phyloP scores from a whole-genome alignment of 2,888 invertebrate species.

The Carterocephalus palaemon region DNA sequence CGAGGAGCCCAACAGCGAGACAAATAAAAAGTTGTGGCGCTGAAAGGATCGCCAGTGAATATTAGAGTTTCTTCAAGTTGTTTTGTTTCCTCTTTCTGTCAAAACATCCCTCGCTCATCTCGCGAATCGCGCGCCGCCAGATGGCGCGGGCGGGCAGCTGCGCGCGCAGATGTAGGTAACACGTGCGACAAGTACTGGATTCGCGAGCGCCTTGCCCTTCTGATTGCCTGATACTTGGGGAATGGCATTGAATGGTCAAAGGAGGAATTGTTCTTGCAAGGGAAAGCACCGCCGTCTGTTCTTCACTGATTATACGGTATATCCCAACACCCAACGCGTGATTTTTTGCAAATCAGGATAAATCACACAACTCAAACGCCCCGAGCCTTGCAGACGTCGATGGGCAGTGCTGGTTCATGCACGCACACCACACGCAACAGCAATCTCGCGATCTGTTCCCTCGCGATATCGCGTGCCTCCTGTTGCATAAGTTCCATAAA shows the following conservation, averaged over 20 bases:
- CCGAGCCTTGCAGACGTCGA: slow-evolving; percentile 12
- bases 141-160: slow-evolving; percentile 13
- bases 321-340: too few relatives aligned
- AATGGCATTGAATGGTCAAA: slow-evolving; percentile 11
- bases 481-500: slow-evolving; percentile 30
- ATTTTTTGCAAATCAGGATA: too few relatives aligned
- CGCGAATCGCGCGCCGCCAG: slow-evolving; percentile 6
- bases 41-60: too few relatives aligned
- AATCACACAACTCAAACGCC: too few relatives aligned
- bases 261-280: not conserved
- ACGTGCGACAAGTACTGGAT: slow-evolving; percentile 15
- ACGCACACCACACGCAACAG: slow-evolving; percentile 24
- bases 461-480: slow-evolving; percentile 30
- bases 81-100: too few relatives aligned
- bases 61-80: too few relatives aligned
- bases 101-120: too few relatives aligned
- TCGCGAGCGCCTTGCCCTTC: slow-evolving; percentile 5
- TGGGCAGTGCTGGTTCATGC: slow-evolving; percentile 6
- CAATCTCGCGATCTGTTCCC: slow-evolving; percentile 23
- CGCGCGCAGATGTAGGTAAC: slow-evolving; percentile 19
- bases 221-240: slow-evolving; percentile 14
- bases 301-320: too few relatives aligned
- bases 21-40: too few relatives aligned
- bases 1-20: too few relatives aligned
- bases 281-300: too few relatives aligned